phyloP scores from a whole-genome alignment of 2,113 vertebrate genomes.

The Lipophrys pholis region DNA sequence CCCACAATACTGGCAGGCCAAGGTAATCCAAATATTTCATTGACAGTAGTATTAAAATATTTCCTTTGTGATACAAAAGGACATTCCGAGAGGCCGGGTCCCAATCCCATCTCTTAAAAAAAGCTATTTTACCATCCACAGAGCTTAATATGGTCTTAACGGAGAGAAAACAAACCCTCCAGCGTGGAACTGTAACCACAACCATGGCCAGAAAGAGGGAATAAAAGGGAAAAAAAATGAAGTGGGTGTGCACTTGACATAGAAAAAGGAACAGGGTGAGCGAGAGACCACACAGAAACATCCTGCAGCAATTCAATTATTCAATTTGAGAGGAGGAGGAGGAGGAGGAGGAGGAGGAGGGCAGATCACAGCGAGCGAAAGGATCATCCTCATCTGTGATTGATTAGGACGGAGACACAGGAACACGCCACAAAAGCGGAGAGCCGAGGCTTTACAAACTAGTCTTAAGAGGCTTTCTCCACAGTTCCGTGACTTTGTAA shows the following conservation, averaged over 20 bases:
- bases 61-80: constrained; percentile 6
- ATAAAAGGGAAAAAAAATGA: constrained; percentile 23
- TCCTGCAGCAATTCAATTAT: constrained; percentile 68
- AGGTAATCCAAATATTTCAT: constrained; percentile 9
- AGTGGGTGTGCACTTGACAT: constrained; percentile 43
- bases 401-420: constrained; percentile 62
- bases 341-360: constrained; percentile 44
- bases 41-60: constrained; percentile 13
- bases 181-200: constrained; percentile 54
- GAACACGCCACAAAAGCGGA: constrained; percentile 20
- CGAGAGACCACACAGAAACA: constrained; percentile 67
- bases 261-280: constrained; percentile 30
- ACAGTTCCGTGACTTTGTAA: constrained; percentile 9
- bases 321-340: constrained; percentile 58
- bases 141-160: constrained; percentile 35
- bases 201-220: constrained; percentile 32
- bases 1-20: neutral
- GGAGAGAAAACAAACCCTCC: constrained; percentile 41
- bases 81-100: neutral
- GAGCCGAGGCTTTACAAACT: constrained; percentile 2
- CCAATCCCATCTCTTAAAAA: neutral
- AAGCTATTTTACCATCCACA: constrained; percentile 32
- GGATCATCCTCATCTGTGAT: constrained; percentile 64
- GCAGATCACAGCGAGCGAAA: constrained; percentile 57
- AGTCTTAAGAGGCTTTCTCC: constrained; percentile 20